Evolutionary conservation across 1,140 invertebrate genomes (phyloP).

Genomic region (Wasmannia auropunctata): DNA sequence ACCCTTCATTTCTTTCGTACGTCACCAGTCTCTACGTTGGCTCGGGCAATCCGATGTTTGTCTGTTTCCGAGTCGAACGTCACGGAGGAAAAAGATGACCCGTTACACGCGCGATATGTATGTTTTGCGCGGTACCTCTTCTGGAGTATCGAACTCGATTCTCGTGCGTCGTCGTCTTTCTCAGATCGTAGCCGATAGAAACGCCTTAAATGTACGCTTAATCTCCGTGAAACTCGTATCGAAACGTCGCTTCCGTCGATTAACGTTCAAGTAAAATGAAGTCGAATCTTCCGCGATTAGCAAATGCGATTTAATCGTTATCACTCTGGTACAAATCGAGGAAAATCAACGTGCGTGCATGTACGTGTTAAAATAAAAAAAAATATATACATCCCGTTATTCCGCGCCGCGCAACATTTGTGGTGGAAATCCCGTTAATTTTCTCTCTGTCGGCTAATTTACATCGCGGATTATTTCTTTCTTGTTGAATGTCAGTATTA

Average conservation of each 20-base stretch:
- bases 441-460: constrained; percentile 14
- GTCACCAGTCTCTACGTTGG: background rate
- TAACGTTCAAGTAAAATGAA: background rate
- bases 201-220: background rate
- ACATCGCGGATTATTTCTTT: constrained; percentile 21
- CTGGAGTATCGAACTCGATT: constrained; percentile 46
- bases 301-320: background rate
- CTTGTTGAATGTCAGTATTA: constrained; percentile 14
- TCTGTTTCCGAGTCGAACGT: background rate
- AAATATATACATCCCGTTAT: constrained; percentile 10
- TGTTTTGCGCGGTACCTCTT: constrained; percentile 41
- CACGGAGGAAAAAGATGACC: constrained; percentile 19
- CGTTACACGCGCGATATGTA: constrained; percentile 44
- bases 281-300: background rate
- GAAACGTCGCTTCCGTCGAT: background rate
- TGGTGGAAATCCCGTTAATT: constrained; percentile 47
- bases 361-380: background rate
- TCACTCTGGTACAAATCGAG: background rate
- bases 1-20: background rate
- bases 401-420: background rate
- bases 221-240: background rate
- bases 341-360: background rate
- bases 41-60: background rate
- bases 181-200: background rate
- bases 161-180: constrained; percentile 17